Percentiles rank a stretch among this genome's conserved stretches.
phyloP scores from a whole-genome alignment of 1,140 invertebrate genomes.

The Papilio helenus region DNA sequence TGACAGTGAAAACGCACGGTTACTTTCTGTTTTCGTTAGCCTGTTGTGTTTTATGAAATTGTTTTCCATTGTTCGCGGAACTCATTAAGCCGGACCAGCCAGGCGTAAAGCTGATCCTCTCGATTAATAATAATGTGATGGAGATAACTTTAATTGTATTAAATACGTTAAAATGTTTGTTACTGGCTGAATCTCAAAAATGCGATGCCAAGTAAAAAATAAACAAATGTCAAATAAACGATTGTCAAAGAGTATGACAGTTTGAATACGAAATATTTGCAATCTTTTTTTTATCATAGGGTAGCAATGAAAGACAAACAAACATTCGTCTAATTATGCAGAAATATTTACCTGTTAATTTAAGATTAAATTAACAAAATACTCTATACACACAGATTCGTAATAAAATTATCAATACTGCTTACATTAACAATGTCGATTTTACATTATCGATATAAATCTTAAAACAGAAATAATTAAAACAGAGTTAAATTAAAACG shows the following conservation, averaged over 20 bases:
- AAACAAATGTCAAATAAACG: too few species aligned
- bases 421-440: too few species aligned
- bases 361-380: too few species aligned
- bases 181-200: not conserved
- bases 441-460: not conserved
- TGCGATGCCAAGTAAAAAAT: not conserved
- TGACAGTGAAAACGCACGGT: not conserved
- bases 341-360: too few species aligned
- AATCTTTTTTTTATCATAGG: too few species aligned
- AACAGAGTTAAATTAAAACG: not conserved
- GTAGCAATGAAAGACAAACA: too few species aligned
- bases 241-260: not conserved
- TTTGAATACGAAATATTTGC: too few species aligned
- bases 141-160: not conserved
- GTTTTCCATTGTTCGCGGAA: not conserved
- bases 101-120: not conserved
- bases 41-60: constrained; percentile 13
- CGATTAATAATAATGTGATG: not conserved
- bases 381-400: too few species aligned
- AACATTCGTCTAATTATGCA: too few species aligned
- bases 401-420: too few species aligned
- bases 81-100: not conserved
- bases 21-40: not conserved
- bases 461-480: not conserved
- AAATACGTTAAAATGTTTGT: not conserved